Evolutionary conservation across 2,113 vertebrate species (phyloP).

Genomic region (Gallinago undulata): DNA sequence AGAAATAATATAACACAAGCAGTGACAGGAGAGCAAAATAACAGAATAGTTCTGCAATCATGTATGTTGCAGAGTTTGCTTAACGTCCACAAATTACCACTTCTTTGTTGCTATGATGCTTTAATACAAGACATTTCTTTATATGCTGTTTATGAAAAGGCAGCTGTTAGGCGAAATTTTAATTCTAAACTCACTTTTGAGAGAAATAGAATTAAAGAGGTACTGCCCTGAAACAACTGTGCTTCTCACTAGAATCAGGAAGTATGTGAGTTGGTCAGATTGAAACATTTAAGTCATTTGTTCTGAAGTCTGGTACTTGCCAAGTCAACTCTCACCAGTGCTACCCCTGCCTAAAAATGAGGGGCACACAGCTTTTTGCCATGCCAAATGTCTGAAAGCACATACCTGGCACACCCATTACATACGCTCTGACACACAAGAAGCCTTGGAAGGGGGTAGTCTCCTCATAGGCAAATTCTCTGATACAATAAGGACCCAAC

Average conservation of each 20-base stretch:
- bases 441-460: background rate
- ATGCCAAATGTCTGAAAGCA: background rate
- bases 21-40: background rate
- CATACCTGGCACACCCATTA: background rate
- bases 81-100: background rate
- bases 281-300: background rate
- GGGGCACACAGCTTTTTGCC: background rate
- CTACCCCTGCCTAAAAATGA: background rate
- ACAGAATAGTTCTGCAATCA: background rate
- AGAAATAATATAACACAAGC: background rate
- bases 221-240: background rate
- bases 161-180: background rate
- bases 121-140: background rate
- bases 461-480: background rate
- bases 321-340: background rate
- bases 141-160: background rate
- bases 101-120: background rate
- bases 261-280: background rate
- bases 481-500: background rate
- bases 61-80: background rate
- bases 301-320: background rate
- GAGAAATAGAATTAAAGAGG: background rate
- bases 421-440: background rate
- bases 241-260: background rate
- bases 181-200: background rate